Base-by-base conservation (phyloP, 2,888 invertebrate species). In the Drosophila anceps region DNA sequence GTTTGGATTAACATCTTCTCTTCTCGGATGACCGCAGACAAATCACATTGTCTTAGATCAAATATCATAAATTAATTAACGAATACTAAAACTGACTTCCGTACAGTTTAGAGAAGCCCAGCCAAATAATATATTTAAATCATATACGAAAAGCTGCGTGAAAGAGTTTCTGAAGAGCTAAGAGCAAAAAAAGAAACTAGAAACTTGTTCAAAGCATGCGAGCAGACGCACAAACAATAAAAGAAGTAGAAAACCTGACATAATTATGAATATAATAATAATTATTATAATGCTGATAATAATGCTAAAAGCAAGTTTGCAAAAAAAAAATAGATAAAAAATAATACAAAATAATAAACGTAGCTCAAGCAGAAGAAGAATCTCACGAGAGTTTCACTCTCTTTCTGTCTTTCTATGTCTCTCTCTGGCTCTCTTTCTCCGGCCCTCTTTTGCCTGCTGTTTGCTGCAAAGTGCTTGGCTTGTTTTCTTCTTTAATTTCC, bases 201-300 rank as follows among this genome's bases (percentile, higher is more conserved):
- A 67, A 64, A 73, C 74, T 77, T 37, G 78, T 77, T 77, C 54
- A 5, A 55, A 18, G 15, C 43, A 12, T 37, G 46, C 18, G 37
- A 48, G 27, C 31, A 48, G 8, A 27, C 18, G 12, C 31, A 51
- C 29, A 68, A 54, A 69, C 39, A 39, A 54, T 24, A 33, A 46
- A 15, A 29, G 29, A 20, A 53, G 55, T 4, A 37, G 35, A 39
- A 60, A 37, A 58, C 35, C 67, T 62, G 80, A 60, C 57, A 71
- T 78, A 75, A 79, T 79, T 74, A 70, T 58, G 46, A 48, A 43
- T 54, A 58, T 63, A 76, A 78, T 68, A 20, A 63, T 39, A 15
- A 46, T 44, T 24, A 61, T 70, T 15, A 46, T 46, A 18, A 51
- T 61, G 44, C 31, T 18, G 44, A 76, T 65, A 62, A 73, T 55